phyloP scores from a whole-genome alignment of 1,140 invertebrate genomes.

The Caerostris extrusa region DNA sequence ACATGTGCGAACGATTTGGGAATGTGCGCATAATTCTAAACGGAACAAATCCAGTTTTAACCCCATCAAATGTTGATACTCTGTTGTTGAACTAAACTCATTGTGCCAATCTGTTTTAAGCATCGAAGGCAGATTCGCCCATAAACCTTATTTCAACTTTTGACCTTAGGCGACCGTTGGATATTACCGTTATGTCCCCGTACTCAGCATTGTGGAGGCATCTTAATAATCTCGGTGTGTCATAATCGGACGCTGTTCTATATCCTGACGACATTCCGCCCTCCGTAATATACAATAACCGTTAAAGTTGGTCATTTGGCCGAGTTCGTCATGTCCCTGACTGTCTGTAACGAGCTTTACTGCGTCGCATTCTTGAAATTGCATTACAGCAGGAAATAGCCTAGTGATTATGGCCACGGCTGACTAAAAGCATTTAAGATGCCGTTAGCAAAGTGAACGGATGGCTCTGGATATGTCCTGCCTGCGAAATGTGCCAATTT shows the following conservation, averaged over 20 bases:
- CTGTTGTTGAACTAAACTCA: not conserved
- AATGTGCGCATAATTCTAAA: too few relatives aligned
- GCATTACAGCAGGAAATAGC: slow-evolving; percentile 62
- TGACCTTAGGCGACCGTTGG: slow-evolving; percentile 35
- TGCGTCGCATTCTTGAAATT: slow-evolving; percentile 62
- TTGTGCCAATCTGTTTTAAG: slow-evolving; percentile 6
- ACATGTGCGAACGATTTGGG: too few relatives aligned
- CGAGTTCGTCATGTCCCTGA: slow-evolving; percentile 1
- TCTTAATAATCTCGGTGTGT: slow-evolving; percentile 58
- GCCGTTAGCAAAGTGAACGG: slow-evolving; percentile 40
- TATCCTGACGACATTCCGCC: slow-evolving; percentile 33
- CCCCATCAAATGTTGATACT: too few relatives aligned
- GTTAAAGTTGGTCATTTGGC: slow-evolving; percentile 71
- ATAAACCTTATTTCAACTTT: slow-evolving; percentile 19
- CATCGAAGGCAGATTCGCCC: not conserved
- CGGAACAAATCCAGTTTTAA: too few relatives aligned
- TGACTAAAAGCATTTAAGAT: slow-evolving; percentile 53
- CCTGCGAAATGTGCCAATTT: not conserved
- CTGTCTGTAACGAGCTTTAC: slow-evolving; percentile 60
- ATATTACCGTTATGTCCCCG: slow-evolving; percentile 15
- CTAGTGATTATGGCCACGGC: slow-evolving; percentile 45
- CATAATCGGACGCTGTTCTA: slow-evolving; percentile 45
- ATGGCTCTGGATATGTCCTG: slow-evolving; percentile 4
- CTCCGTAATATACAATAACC: slow-evolving; percentile 72
- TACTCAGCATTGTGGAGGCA: not conserved